These are phyloP conservation scores for Sebastiscus tertius DNA, from an alignment of 2,797 vertebrate species.

Conservation along the genomic window DNA sequence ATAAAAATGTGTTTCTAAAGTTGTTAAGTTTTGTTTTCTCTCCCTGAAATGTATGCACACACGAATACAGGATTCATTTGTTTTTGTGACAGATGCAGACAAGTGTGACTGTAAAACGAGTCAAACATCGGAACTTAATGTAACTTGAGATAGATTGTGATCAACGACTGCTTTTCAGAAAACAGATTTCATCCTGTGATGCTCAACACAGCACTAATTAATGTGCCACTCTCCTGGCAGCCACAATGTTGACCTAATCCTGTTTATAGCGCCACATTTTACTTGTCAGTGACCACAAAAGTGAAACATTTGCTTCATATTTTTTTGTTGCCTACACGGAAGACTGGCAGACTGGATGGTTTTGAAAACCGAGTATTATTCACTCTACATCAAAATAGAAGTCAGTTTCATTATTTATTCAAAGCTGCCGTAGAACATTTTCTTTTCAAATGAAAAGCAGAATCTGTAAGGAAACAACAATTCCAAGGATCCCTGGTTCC, in stretches of 20 bases:
- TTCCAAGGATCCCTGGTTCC: background rate
- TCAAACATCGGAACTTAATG: slow-evolving; percentile 1
- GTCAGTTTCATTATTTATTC: slow-evolving; percentile 29
- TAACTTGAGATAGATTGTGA: slow-evolving; percentile 12
- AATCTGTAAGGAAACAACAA: slow-evolving; percentile 16
- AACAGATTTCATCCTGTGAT: slow-evolving; percentile 28
- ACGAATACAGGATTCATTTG: background rate
- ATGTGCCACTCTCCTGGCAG: slow-evolving; percentile 51
- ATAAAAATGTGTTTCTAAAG: background rate
- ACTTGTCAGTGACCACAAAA: slow-evolving; percentile 30
- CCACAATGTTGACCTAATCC: slow-evolving; percentile 27
- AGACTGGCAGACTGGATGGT: slow-evolving; percentile 8
- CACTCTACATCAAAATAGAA: slow-evolving; percentile 24
- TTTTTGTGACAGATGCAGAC: background rate
- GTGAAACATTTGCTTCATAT: slow-evolving; percentile 23
- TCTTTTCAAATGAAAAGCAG: slow-evolving; percentile 7
- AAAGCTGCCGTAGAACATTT: slow-evolving; percentile 27
- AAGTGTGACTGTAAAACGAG: background rate
- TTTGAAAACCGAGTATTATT: slow-evolving; percentile 29
- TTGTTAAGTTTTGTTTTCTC: background rate
- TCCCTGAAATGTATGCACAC: background rate
- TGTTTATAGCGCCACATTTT: background rate
- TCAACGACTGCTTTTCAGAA: slow-evolving; percentile 25
- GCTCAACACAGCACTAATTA: slow-evolving; percentile 54
- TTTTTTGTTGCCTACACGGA: slow-evolving; percentile 11